Base-by-base conservation (phyloP, 2,888 invertebrate genomes). In the Scaptomyza cyrtandrae region DNA sequence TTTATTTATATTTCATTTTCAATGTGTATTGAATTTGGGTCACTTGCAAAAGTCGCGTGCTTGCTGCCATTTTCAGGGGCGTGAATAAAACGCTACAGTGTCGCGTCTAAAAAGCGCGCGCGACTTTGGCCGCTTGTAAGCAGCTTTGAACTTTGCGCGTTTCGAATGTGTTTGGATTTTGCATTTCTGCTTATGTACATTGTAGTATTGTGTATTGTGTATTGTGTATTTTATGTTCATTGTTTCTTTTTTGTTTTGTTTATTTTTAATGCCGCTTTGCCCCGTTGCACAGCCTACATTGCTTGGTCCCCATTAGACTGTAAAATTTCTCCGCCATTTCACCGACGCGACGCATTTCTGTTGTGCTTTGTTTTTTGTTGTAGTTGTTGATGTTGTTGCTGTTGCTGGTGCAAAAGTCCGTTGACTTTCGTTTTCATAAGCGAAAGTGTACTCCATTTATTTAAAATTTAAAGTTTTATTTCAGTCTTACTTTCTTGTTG, bases 381-480 rank as follows among this genome's bases (percentile, higher is more conserved):
- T 24, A 16, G 41, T 19, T 39, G 41, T 46, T 63, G 57, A 13
- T 49, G 45, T 13, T 44, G 60, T 44, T 63, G 43, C 13, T 60
- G 37, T 54, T 66, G 61, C 64, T 78, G 69, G 58, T 77, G 77
- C 80, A 86, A 80, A 75, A 90, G 89, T 90, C 82, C 90, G 86
- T 89, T 90, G 90, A 90, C 91, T 90, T 90, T 91, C 90, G 90
- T 89, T 90, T 90, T 91, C 90, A 90, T 91, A 86, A 90, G 91
- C 90, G 90, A 90, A 90, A 90, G 90, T 91, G 90, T 90, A 85
- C 88, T 86, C 88, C 81, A 88, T 88, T 88, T 88, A 88, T 80
- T 80, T 85, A 64, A 61, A 73, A 83, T 71, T 75, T 75, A 69
- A 78, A 78, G 59, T 72, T 80, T 72, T 74, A 41, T 72, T 59